Evolutionary conservation across 1,140 invertebrate genomes (phyloP).

Genomic region (Antheraea mylitta): DNA sequence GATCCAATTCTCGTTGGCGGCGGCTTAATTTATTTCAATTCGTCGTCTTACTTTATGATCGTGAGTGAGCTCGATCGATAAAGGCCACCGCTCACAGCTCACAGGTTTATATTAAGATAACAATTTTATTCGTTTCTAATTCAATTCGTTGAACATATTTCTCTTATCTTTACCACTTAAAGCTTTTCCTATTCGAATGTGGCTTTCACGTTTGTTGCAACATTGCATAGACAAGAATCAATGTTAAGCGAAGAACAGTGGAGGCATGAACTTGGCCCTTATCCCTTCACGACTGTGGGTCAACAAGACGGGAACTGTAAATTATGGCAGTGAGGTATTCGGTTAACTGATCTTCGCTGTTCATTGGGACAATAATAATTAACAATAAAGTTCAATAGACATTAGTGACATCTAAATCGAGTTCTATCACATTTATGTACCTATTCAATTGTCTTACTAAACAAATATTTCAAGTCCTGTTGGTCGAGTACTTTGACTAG

Average conservation of each 20-base stretch:
- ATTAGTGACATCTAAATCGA: background rate
- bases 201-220: slow-evolving; percentile 37
- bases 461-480: too few relatives aligned
- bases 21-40: slow-evolving; percentile 28
- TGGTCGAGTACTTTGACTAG: too few relatives aligned
- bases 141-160: slow-evolving; percentile 43
- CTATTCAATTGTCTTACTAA: too few relatives aligned
- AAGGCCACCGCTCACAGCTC: slow-evolving; percentile 32
- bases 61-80: slow-evolving; percentile 50
- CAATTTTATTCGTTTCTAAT: slow-evolving; percentile 56
- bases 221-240: slow-evolving; percentile 19
- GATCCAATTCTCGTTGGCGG: slow-evolving; percentile 21
- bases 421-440: too few relatives aligned
- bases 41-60: slow-evolving; percentile 38
- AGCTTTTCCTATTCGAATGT: slow-evolving; percentile 26
- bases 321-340: slow-evolving; percentile 15
- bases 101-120: slow-evolving; percentile 63
- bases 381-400: slow-evolving; percentile 30
- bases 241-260: background rate
- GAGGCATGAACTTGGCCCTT: slow-evolving; percentile 35
- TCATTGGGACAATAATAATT: slow-evolving; percentile 29
- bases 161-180: slow-evolving; percentile 42
- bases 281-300: slow-evolving; percentile 28
- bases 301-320: slow-evolving; percentile 27
- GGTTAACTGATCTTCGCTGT: background rate